Base-by-base conservation (phyloP, 2,113 vertebrate genomes). In the Apteryx owenii region DNA sequence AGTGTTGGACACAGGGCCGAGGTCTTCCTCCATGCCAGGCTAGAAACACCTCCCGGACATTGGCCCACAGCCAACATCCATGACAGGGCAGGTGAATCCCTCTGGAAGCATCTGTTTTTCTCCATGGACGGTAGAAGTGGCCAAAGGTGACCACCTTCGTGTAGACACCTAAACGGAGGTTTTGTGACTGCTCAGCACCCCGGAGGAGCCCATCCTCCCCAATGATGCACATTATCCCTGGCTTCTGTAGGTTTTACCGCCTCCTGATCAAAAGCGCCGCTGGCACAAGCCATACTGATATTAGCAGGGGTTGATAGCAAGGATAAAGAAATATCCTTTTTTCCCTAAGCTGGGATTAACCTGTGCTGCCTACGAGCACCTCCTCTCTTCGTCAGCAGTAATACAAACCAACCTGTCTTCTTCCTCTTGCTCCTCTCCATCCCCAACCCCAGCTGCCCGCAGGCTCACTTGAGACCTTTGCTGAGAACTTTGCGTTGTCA, bases 11-110 rank as follows among this genome's bases (percentile, higher is more conserved):
- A 1, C 8, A 29, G 33, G 9, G 25, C 21, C 48, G 46, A 79
- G 56, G 18, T 42, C 12, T 65, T 31, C 5, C 23, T 25, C 36
- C 0, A 0, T 44, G 28, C 38, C 7, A 42, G 60, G 44, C 48
- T 65, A 23, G 38, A 36, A 58, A 84, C 38, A 51, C 40, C 40
- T 88, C 62, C 25, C 33, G 36, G 71, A 78, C 29, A 20, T 62
- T 81, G 61, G 21, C 75, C 66, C 53, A 23, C 60, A 54, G 40
- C 16, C 72, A 18, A 16, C 1, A 33, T 19, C 82, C 38, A 26
- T 82, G 50, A 54, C 62, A 81, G 33, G 22, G 33, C 70, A 83
- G 26, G 33, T 21, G 53, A 61, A 66, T n/a, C 69, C 15, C 25
- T 71, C 71, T 25, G 15, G 23, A 44, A 58, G 2, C 5, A 7